phyloP scores from a whole-genome alignment of 2,113 vertebrate genomes.

The Aegotheles bennettii region DNA sequence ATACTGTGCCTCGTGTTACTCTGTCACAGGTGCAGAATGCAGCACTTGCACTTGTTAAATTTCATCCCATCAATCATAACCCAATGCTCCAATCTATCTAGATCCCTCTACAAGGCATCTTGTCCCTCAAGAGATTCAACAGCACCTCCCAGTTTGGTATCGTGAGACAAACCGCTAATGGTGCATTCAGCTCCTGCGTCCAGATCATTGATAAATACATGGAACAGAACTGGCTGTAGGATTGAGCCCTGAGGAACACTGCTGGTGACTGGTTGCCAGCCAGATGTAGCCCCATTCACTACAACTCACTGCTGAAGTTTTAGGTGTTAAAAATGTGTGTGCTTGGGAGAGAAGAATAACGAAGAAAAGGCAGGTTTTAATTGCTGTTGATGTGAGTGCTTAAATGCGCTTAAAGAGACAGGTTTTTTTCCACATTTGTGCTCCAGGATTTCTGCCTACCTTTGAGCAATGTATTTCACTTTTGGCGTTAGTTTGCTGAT shows the following conservation, averaged over 20 bases:
- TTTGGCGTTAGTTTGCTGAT: background rate
- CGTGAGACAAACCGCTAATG: too few species aligned
- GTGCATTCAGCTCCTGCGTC: too few species aligned
- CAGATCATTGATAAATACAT: too few species aligned
- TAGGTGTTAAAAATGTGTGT: rapidly evolving
- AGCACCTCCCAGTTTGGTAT: too few species aligned
- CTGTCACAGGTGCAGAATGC: background rate
- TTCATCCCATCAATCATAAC: rapidly evolving
- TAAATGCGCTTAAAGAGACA: background rate
- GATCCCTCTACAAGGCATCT: too few species aligned
- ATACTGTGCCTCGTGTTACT: rapidly evolving
- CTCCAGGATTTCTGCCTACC: background rate
- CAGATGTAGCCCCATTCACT: background rate
- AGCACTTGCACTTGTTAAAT: background rate
- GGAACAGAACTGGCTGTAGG: too few species aligned
- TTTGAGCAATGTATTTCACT: background rate
- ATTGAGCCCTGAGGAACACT: too few species aligned
- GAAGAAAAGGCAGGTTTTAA: background rate
- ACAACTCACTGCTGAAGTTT: background rate
- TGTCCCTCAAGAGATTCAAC: too few species aligned
- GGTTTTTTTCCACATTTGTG: background rate
- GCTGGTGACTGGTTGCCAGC: too few species aligned
- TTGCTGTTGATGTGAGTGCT: background rate
- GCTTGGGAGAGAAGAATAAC: background rate
- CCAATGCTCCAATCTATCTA: background rate